A percentile compares a stretch with the other conserved stretches of the same genome.
These are phyloP conservation scores for Ophion ellenae DNA, from an alignment of 2,888 invertebrate species.

Conservation along the genomic window DNA sequence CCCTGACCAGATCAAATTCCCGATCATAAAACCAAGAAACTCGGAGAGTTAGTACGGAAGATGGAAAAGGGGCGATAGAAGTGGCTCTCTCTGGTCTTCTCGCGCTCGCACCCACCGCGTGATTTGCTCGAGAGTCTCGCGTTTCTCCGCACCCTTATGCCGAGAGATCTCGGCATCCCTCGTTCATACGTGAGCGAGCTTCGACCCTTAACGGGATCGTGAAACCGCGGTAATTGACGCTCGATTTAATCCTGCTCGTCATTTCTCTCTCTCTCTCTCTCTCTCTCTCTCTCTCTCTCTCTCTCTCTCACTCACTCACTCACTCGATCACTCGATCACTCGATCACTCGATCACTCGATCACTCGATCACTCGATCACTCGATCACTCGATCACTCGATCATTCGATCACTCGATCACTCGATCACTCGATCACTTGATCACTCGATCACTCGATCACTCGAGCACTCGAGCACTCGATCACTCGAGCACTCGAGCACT, in stretches of 20 bases:
- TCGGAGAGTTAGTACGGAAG: constrained; percentile 39
- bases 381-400: background rate
- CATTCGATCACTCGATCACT: too few relatives aligned
- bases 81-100: constrained; percentile 20
- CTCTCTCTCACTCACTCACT: background rate
- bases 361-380: too few relatives aligned
- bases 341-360: too few relatives aligned
- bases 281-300: too few relatives aligned
- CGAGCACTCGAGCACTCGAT: too few relatives aligned
- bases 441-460: too few relatives aligned
- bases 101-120: background rate
- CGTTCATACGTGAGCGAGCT: constrained; percentile 20
- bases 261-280: constrained; percentile 45
- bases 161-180: constrained; percentile 1
- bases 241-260: constrained; percentile 77
- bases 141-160: constrained; percentile 24
- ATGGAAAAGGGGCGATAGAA: constrained; percentile 46
- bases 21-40: constrained; percentile 71
- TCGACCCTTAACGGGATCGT: constrained; percentile 62
- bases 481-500: too few relatives aligned
- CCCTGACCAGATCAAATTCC: constrained; percentile 71
- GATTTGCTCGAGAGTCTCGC: constrained; percentile 29
- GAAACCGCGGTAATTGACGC: constrained; percentile 75
- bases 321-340: too few relatives aligned
- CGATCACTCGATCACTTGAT: too few relatives aligned